Conservation (phyloP, 1,140 invertebrate genomes). For the Macrosteles quadrilineatus region DNA sequence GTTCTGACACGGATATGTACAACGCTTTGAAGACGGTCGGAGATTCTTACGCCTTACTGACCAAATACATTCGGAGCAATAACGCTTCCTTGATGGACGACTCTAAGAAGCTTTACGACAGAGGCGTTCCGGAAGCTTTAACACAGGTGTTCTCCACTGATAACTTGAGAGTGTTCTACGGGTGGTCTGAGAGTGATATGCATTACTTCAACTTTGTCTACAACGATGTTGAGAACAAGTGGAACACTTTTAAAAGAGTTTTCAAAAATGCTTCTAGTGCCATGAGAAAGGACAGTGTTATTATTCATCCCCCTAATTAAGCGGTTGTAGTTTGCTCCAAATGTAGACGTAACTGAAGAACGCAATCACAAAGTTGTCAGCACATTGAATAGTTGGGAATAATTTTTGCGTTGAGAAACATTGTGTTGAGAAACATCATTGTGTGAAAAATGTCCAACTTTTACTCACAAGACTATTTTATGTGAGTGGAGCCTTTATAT, state of each 20-base stretch:
- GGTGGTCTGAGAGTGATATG: not conserved
- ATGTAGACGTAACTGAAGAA: no score
- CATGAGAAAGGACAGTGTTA: no score
- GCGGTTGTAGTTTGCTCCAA: no score
- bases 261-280: not conserved
- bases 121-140: not conserved
- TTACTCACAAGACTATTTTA: no score
- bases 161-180: not conserved
- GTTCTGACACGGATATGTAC: slow-evolving; percentile 9
- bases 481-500: no score
- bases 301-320: no score
- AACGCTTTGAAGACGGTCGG: not conserved
- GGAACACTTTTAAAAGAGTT: slow-evolving; percentile 7
- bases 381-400: no score
- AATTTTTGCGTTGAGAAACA: no score
- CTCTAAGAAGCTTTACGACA: not conserved
- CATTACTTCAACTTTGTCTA: slow-evolving; percentile 7
- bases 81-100: not conserved
- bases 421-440: no score
- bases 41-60: not conserved
- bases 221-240: not conserved
- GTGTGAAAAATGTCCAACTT: no score
- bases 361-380: no score
- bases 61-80: not conserved
- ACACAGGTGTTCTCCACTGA: not conserved